Conservation (phyloP, 1,140 invertebrate species). For the Phthorimaea operculella region DNA sequence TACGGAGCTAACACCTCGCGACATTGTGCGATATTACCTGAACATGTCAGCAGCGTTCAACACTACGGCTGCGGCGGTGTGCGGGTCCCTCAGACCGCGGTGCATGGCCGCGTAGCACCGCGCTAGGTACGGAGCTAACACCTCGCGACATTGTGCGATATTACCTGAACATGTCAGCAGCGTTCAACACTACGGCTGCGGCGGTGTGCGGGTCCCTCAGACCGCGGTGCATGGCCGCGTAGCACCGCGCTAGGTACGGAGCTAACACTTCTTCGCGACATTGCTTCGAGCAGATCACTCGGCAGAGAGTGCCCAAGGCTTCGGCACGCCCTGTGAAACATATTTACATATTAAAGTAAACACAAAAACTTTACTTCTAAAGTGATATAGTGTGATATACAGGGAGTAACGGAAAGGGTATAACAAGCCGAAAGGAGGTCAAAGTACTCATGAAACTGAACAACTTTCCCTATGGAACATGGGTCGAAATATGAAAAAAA, state of each 20-base stretch:
- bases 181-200: slow-evolving; percentile 54
- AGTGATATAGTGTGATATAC: too few relatives aligned
- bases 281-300: slow-evolving; percentile 97
- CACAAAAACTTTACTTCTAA: too few relatives aligned
- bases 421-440: too few relatives aligned
- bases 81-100: slow-evolving; percentile 79
- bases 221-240: slow-evolving; percentile 90
- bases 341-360: background rate
- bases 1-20: too few relatives aligned
- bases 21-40: too few relatives aligned
- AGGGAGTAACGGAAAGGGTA: too few relatives aligned
- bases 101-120: slow-evolving; percentile 94
- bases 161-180: slow-evolving; percentile 58
- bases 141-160: slow-evolving; percentile 71
- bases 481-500: too few relatives aligned
- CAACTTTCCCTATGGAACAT: too few relatives aligned
- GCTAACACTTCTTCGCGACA: slow-evolving; percentile 95
- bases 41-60: slow-evolving; percentile 57
- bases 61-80: slow-evolving; percentile 55
- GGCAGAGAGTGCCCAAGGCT: slow-evolving; percentile 92
- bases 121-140: slow-evolving; percentile 93
- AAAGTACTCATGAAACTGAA: too few relatives aligned
- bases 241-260: slow-evolving; percentile 95
- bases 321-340: slow-evolving; percentile 86
- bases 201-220: slow-evolving; percentile 71